These are phyloP conservation scores for Pollenia griseotomentosa DNA, from an alignment of 2,888 invertebrate genomes.

Conservation along the genomic window DNA sequence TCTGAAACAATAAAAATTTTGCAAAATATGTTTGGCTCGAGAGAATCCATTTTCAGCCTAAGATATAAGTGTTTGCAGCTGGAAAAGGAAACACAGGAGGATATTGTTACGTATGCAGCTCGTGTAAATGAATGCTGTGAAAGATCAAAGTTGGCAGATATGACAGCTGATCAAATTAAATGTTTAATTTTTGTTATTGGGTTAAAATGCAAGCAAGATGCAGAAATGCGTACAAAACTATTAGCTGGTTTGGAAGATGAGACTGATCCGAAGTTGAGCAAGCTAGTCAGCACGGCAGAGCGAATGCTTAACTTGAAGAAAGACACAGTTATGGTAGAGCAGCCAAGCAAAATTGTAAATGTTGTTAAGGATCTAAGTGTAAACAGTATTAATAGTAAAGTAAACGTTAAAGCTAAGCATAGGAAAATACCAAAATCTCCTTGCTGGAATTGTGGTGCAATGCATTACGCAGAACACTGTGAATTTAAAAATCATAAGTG, in stretches of 20 bases:
- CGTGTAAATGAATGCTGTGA: too few species aligned
- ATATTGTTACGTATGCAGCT: too few species aligned
- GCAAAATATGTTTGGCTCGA: too few species aligned
- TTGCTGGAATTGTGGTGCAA: not conserved
- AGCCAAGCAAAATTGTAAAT: too few species aligned
- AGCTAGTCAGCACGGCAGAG: slow-evolving; percentile 8
- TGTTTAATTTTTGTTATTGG: not conserved
- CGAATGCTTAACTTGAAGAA: too few species aligned
- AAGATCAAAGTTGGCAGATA: too few species aligned
- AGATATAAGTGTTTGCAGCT: too few species aligned
- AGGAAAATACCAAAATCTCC: not conserved
- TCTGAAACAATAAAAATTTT: too few species aligned
- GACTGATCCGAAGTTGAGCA: not conserved
- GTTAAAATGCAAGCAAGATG: not conserved
- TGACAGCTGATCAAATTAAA: too few species aligned
- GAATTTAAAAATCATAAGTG: slow-evolving; percentile 12
- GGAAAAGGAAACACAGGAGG: too few species aligned
- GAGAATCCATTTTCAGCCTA: too few species aligned
- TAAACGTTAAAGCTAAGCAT: not conserved
- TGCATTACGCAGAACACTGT: slow-evolving; percentile 9
- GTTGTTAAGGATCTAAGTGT: not conserved
- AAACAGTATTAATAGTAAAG: not conserved
- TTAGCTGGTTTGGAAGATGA: not conserved
- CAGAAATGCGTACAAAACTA: not conserved
- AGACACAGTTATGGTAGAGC: too few species aligned